These are phyloP conservation scores for Notodonta dromedarius DNA, from an alignment of 2,888 invertebrate genomes.

Conservation along the genomic window DNA sequence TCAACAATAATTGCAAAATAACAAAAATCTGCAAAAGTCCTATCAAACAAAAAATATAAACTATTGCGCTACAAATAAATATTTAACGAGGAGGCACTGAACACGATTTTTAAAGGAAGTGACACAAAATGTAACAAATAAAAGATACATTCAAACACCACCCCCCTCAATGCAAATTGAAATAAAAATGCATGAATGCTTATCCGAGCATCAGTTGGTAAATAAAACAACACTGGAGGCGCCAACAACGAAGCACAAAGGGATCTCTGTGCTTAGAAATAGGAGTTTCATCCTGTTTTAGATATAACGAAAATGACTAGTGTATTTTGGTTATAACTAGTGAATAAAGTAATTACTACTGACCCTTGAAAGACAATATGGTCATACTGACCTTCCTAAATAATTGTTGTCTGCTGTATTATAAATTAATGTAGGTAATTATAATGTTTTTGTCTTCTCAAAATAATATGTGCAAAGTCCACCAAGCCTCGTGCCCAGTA, in stretches of 20 bases:
- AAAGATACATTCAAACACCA: slow-evolving; percentile 43
- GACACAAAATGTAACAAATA: slow-evolving; percentile 28
- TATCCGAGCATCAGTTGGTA: slow-evolving; percentile 54
- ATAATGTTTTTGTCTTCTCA: no score
- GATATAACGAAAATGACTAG: no score
- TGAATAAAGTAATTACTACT: no score
- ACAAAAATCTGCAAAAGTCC: not conserved
- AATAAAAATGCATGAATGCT: slow-evolving; percentile 65
- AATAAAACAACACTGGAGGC: slow-evolving; percentile 58
- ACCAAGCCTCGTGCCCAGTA: no score
- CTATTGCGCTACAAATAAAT: not conserved
- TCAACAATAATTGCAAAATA: not conserved
- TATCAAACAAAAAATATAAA: not conserved
- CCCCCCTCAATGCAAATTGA: slow-evolving; percentile 57
- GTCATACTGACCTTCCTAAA: no score
- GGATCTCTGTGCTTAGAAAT: slow-evolving; percentile 30
- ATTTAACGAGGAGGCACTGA: not conserved
- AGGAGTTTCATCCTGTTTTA: slow-evolving; percentile 13
- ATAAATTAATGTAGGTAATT: no score
- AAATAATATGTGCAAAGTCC: no score
- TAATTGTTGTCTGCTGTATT: no score
- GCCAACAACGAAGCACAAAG: slow-evolving; percentile 36
- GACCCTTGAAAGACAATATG: no score
- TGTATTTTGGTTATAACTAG: no score
- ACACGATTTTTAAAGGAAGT: slow-evolving; percentile 17